Evolutionary conservation across 2,888 invertebrate genomes (phyloP), one percentile per base, ranked within the genome.

Genomic region (Lithophane ornitopus): DNA sequence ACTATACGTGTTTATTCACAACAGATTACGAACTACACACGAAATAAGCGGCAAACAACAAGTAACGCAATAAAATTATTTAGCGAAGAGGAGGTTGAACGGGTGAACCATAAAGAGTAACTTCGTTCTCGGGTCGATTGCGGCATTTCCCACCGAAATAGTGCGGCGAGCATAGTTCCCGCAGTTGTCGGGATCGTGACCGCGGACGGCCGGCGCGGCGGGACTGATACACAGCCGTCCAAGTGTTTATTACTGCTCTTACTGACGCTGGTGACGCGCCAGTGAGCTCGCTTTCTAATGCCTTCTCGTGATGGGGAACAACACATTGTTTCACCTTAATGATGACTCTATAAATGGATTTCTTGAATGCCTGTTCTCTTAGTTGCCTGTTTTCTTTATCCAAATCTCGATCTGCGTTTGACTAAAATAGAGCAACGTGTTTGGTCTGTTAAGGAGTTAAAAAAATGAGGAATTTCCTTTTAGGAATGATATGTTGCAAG

Each of bases 51-150:
- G 56, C 66, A 12, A 85, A 87, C 89, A 85, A 87, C 82, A 87
- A 89, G 82, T 85, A 78, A 85, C 59, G 74, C 78, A 81, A 87
- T 85, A 81, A 77, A 88, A 87, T 88, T 85, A 87, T 87, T 88
- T 85, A 85, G 81, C 79, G 68, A 39, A 78, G 73, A 76, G 78
- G 34, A 72, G 72, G 67, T 61, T 41, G 69, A 77, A 77, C 65
- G 67, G 76, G 74, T 59, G 44, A 69, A 85, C 70, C 79, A 87
- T 77, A 85, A 82, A 87, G 84, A 78, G 78, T 77, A 85, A 88
- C 72, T 89, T 89, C 62, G 84, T 67, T 66, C 76, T 76, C 46
- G 81, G 70, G 84, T 87, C 84, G 81, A 87, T 89, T 81, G 73
- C 61, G 65, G 69, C 73, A 74, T 72, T 87, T 75, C 65, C 68